Base-by-base conservation (phyloP, 2,113 vertebrate genomes). In the Cynocephalus volans region DNA sequence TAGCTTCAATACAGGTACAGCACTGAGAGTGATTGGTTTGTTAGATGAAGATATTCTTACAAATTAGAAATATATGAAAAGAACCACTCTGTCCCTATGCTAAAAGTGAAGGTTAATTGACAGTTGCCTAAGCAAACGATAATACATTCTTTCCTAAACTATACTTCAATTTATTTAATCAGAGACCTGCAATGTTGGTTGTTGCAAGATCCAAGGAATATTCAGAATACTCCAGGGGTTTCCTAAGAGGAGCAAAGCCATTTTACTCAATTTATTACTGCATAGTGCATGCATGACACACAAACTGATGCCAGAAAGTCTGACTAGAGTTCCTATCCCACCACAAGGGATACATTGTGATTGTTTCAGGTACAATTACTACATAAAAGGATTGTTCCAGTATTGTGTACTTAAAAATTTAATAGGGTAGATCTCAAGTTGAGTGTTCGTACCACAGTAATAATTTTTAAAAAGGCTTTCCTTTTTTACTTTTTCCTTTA, bases 21-120 rank as follows among this genome's bases (percentile, higher is more conserved):
- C n/a, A 58, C 31, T 62, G 19, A 88, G 56, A 93, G 64, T 76
- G 15, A 89, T 12, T 81, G 26, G 54, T 89, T 96, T 80, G 45
- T 77, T 97, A 88, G 52, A 79, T 73, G 18, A 97, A 77, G n/a
- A 80, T 95, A 72, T 45, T 89, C 60, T 83, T 80, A 88, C 72
- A 7, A 76, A 79, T 83, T 87, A 33, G 21, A 95, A 93, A 85
- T 86, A 36, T 54, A 58, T 77, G 28, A 73, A 62, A 89, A 96
- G n/a, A 90, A 2, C 24, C 64, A 81, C 13, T 88, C 58, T 84
- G 31, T 69, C 28, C 48, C 33, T 88, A 41, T 76, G 28, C n/a
- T 88, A 81, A 76, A 93, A 89, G 4, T n/a, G 76, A 94, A 69
- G 33, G n/a, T 84, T 80, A 52, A 65, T 65, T 88, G 90, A 80